A percentile compares a stretch with the other conserved stretches of the same genome.
phyloP scores from a whole-genome alignment of 2,888 invertebrate species.

The Griposia aprilina region DNA sequence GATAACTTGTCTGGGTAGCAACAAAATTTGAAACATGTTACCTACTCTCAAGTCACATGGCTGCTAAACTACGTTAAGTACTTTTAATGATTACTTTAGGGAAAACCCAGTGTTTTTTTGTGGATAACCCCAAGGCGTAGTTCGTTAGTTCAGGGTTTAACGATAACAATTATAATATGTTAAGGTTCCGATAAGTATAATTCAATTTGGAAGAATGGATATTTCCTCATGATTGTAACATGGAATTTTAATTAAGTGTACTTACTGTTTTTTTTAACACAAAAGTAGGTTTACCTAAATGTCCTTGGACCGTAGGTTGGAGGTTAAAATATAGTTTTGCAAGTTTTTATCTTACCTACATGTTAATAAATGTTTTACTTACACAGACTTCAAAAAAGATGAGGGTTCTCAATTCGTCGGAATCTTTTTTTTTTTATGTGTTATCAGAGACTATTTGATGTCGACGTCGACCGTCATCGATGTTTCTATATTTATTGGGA shows the following conservation, averaged over 20 bases:
- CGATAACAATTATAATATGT: background rate
- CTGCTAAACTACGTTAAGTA: background rate
- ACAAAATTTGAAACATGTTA: background rate
- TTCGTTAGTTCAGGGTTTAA: slow-evolving; percentile 1
- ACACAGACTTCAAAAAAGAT: no score
- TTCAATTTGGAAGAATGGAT: background rate
- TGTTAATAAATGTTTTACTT: no score
- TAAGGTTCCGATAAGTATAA: background rate
- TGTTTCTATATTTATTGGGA: no score
- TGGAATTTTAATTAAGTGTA: background rate
- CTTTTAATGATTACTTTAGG: background rate
- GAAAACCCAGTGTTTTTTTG: slow-evolving; percentile 8
- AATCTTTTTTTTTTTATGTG: no score
- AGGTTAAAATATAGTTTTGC: background rate
- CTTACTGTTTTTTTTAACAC: background rate
- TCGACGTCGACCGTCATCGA: no score
- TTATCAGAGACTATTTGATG: no score
- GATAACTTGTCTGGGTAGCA: background rate
- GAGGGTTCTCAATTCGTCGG: no score
- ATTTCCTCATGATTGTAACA: slow-evolving; percentile 16
- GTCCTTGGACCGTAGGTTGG: background rate
- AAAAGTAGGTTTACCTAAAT: background rate
- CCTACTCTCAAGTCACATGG: background rate
- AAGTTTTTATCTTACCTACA: background rate
- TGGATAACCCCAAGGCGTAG: background rate